phyloP scores from a whole-genome alignment of 2,797 vertebrate genomes.

The Paedocypris micromegethes region DNA sequence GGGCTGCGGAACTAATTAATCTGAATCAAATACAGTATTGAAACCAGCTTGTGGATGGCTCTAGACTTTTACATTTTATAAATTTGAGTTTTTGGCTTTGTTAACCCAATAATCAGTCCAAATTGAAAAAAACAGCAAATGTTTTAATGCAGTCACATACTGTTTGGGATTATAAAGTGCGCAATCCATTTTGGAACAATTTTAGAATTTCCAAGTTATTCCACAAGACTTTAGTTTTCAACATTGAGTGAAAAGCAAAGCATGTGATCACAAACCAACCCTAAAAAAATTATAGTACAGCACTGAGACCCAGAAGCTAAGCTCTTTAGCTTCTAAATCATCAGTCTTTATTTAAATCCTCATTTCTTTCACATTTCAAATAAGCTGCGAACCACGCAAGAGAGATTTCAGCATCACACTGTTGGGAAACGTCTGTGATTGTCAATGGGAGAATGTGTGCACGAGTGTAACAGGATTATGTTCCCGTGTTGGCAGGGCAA shows the following conservation, averaged over 20 bases:
- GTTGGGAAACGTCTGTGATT: constrained; percentile 17
- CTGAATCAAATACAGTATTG: too few species aligned
- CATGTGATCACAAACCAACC: not conserved
- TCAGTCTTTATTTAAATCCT: constrained; percentile 1
- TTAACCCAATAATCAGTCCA: too few species aligned
- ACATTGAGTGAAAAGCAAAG: not conserved
- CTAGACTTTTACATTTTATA: too few species aligned
- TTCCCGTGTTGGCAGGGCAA: constrained; percentile 29
- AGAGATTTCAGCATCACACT: constrained; percentile 21
- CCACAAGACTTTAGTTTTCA: not conserved
- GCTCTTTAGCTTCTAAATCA: not conserved
- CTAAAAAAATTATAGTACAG: not conserved
- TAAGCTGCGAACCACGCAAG: constrained; percentile 19
- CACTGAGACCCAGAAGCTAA: constrained; percentile 7
- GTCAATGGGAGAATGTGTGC: constrained; percentile 24
- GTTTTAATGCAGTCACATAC: not conserved
- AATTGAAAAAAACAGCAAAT: not conserved
- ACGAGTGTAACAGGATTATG: constrained; percentile 30
- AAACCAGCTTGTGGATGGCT: too few species aligned
- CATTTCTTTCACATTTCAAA: constrained; percentile 7
- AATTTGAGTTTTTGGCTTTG: too few species aligned
- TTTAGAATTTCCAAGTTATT: not conserved
- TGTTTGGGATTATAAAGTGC: not conserved
- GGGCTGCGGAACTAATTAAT: too few species aligned
- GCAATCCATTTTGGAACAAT: not conserved